Base-by-base conservation (phyloP, 2,797 vertebrate genomes). In the Scolopax rusticola region DNA sequence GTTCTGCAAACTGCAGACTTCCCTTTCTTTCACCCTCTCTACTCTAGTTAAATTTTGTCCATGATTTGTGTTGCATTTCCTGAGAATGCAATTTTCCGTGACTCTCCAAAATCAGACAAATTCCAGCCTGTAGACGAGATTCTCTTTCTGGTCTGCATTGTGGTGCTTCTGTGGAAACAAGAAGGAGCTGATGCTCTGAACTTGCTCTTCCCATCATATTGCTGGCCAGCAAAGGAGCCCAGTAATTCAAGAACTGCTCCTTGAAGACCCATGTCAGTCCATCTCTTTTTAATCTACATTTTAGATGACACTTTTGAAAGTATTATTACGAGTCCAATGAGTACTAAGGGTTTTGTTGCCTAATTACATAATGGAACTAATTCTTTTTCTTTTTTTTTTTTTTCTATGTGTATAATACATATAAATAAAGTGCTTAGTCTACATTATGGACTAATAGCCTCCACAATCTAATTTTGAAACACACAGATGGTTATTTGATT, bases 401-500 rank as follows among this genome's bases (percentile, higher is more conserved):
- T 80, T 71, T 48, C 3, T 87, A 32, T 11, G 27, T 47, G 38
- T 84, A 60, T 94, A 87, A 92, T 88, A 79, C 3, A 11, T 91
- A 94, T 43, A 92, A 95, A 91, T 94, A 96, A 95, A 95, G 56
- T 95, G 80, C 85, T 93, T 96, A 90, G 80, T 89, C 91, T 96
- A 90, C 91, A 86, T 96, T 94, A 93, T 92, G 56, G 86, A 93
- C 83, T 94, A 95, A 95, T 94, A 95, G 86, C 33, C 51, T 92
- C 67, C 67, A 84, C 83, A 96, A 95, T 95, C 87, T 95, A 95
- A 96, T 97, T 96, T 68, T 84, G 84, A 93, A 96, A 68, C 74
- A 94, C 91, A 84, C 91, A 96, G 93, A 90, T 95, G 94, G 87
- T 94, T 95, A 95, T 96, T 96, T 96, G 96, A 96, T 97, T 95